phyloP scores from a whole-genome alignment of 2,888 invertebrate species.

The Megastigmus dorsalis region DNA sequence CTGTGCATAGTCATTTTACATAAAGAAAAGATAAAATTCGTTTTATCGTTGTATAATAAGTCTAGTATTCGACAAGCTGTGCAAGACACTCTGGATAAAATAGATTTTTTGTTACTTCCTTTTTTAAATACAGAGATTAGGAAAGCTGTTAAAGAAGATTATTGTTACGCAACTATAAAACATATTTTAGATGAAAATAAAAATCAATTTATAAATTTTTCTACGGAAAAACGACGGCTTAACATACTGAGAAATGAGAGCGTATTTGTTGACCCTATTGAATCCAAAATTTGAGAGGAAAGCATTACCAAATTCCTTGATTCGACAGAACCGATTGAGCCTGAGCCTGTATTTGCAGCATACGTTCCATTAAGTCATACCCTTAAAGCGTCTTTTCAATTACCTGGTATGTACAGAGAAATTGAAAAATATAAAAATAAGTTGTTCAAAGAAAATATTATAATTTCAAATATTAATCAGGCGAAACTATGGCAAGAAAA shows the following conservation, averaged over 20 bases:
- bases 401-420: no score
- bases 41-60: not conserved
- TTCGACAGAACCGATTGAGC: conserved; percentile 38
- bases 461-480: conserved; percentile 50
- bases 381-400: no score
- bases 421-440: conserved; percentile 26
- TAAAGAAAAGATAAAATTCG: not conserved
- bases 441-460: conserved; percentile 38
- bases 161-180: not conserved
- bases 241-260: not conserved
- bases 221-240: not conserved
- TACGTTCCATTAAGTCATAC: no score
- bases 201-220: not conserved
- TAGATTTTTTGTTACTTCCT: not conserved
- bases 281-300: not conserved
- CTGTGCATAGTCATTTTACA: no score
- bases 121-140: not conserved
- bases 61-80: not conserved
- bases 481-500: conserved; percentile 46
- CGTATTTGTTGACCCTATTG: not conserved
- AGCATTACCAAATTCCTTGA: not conserved
- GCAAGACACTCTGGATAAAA: not conserved
- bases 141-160: no score
- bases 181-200: not conserved
- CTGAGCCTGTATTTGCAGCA: no score